Conservation (phyloP, 2,888 invertebrate genomes). For the Dynastes maya region DNA sequence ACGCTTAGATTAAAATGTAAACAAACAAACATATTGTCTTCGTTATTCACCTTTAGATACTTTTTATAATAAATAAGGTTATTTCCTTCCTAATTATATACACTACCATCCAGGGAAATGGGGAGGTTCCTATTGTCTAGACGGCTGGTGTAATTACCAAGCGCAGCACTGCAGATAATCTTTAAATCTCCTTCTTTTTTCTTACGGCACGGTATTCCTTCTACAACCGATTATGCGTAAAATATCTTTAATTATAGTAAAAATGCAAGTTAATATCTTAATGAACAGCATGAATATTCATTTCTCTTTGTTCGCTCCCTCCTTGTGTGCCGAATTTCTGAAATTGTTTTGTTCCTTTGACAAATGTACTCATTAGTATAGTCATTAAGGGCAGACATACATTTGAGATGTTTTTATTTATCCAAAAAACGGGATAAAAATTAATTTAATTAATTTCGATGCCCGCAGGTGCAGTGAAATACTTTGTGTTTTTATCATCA, state of each 20-base stretch:
- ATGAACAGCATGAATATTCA: constrained; percentile 45
- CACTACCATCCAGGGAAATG: constrained; percentile 19
- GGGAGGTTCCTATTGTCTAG: constrained; percentile 28
- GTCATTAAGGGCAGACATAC: constrained; percentile 5
- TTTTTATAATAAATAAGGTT: constrained; percentile 35
- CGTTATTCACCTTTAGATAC: neutral
- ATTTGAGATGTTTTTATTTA: constrained; percentile 17
- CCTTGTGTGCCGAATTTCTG: constrained; percentile 16
- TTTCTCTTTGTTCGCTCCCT: constrained; percentile 28
- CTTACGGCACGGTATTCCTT: neutral
- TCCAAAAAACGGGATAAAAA: neutral
- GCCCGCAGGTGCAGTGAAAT: neutral
- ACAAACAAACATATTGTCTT: neutral
- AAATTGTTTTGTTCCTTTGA: constrained; percentile 29
- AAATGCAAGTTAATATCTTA: constrained; percentile 45
- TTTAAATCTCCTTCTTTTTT: constrained; percentile 10
- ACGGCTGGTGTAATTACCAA: constrained; percentile 24
- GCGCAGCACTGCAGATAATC: constrained; percentile 1
- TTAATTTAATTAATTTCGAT: constrained; percentile 14
- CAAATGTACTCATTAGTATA: constrained; percentile 28
- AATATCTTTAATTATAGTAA: constrained; percentile 45
- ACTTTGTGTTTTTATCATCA: too few species aligned
- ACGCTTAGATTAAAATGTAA: too few species aligned
- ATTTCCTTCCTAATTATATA: constrained; percentile 32
- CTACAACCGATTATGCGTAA: constrained; percentile 35